These are phyloP conservation scores for Falco rusticolus DNA, from an alignment of 2,797 vertebrate species.

Conservation along the genomic window DNA sequence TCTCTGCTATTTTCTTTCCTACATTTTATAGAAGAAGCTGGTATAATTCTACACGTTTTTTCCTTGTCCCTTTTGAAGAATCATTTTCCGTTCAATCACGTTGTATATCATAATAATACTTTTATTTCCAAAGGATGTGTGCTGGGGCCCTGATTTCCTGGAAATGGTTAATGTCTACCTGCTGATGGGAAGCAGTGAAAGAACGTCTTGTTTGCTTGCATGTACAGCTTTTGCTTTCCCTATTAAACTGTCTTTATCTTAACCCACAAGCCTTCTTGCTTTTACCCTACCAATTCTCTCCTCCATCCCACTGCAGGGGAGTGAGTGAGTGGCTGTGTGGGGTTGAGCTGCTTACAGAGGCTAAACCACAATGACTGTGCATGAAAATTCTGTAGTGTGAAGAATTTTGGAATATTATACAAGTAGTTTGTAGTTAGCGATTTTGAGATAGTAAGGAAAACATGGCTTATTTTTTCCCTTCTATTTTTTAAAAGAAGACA, in stretches of 20 bases:
- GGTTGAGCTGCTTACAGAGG: background rate
- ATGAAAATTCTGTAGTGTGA: background rate
- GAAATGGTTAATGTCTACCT: background rate
- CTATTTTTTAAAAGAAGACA: background rate
- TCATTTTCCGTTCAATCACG: background rate
- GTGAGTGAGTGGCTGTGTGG: background rate
- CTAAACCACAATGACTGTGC: background rate
- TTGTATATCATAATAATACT: background rate
- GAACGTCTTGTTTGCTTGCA: background rate
- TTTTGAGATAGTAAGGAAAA: background rate
- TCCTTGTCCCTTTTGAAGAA: background rate
- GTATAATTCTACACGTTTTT: accelerated
- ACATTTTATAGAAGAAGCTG: background rate
- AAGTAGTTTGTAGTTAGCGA: background rate
- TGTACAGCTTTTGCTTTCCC: background rate
- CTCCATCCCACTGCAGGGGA: background rate
- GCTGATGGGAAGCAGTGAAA: background rate
- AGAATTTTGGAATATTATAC: background rate
- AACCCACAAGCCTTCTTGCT: background rate
- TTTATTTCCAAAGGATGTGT: background rate
- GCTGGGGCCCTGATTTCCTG: background rate
- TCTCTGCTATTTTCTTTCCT: background rate
- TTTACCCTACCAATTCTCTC: background rate
- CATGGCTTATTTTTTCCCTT: background rate
- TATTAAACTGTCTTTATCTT: background rate